Evolutionary conservation across 1,140 invertebrate genomes (phyloP).

Genomic region (Pogonognathellus flavescens): DNA sequence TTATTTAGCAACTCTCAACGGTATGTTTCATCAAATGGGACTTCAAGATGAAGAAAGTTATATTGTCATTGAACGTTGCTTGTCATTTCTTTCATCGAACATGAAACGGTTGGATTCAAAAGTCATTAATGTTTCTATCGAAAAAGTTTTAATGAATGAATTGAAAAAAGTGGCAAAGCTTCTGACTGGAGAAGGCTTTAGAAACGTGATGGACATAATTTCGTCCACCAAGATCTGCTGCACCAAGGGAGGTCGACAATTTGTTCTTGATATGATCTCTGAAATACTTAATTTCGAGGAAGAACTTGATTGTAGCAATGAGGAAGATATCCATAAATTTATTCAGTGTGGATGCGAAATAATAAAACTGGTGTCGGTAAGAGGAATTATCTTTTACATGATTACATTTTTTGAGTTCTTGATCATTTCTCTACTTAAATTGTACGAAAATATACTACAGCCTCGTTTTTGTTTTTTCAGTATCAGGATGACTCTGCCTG

Average conservation of each 20-base stretch:
- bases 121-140: conserved; percentile 85
- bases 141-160: conserved; percentile 87
- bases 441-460: too few species aligned
- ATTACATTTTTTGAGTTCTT: neutral
- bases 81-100: conserved; percentile 89
- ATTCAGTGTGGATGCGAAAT: neutral
- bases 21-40: conserved; percentile 87
- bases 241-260: conserved; percentile 85
- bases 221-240: conserved; percentile 83
- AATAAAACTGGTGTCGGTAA: neutral
- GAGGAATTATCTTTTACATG: neutral
- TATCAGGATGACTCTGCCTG: neutral
- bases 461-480: too few species aligned
- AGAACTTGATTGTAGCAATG: conserved; percentile 82
- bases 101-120: conserved; percentile 83
- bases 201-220: conserved; percentile 88
- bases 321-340: conserved; percentile 73
- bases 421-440: too few species aligned
- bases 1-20: conserved; percentile 69
- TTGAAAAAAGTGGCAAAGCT: conserved; percentile 80
- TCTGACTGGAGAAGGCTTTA: conserved; percentile 92
- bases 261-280: conserved; percentile 86
- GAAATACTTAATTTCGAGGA: conserved; percentile 85
- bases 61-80: conserved; percentile 83
- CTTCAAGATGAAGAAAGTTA: conserved; percentile 82